Evolutionary conservation across 2,113 vertebrate species (phyloP).

Genomic region (Ailuropoda melanoleuca): DNA sequence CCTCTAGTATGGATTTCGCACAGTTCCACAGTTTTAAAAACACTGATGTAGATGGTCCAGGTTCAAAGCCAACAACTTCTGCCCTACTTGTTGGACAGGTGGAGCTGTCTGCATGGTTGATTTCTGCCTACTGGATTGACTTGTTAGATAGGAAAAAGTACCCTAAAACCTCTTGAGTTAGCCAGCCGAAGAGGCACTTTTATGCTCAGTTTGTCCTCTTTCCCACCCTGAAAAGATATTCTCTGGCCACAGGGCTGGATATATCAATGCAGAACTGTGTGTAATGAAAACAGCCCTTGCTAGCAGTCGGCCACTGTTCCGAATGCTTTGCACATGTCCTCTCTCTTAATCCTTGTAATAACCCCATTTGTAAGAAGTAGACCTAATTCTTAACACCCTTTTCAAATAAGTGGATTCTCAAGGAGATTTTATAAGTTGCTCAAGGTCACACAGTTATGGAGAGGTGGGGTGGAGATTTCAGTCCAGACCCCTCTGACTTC

Average conservation of each 20-base stretch:
- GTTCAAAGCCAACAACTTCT: neutral
- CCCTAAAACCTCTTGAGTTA: slow-evolving; percentile 12
- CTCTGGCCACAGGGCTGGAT: neutral
- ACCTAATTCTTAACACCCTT: neutral
- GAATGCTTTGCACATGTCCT: neutral
- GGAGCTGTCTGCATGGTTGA: slow-evolving; percentile 57
- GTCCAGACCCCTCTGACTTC: neutral
- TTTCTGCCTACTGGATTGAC: neutral
- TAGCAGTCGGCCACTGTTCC: neutral
- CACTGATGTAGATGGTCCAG: neutral
- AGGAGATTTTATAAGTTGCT: slow-evolving; percentile 29
- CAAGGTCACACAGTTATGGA: neutral
- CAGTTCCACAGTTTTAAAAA: neutral
- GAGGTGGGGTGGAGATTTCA: neutral
- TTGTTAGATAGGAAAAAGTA: neutral
- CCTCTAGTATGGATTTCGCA: neutral
- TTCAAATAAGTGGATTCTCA: slow-evolving; percentile 44
- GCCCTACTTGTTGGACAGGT: neutral
- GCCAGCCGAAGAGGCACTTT: neutral
- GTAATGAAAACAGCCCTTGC: neutral
- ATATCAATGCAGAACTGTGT: neutral
- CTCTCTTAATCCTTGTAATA: neutral
- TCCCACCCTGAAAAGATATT: neutral
- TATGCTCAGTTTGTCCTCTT: neutral
- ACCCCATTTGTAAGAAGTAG: neutral